Conservation (phyloP, 2,797 vertebrate genomes). For the Diplodus sargus region DNA sequence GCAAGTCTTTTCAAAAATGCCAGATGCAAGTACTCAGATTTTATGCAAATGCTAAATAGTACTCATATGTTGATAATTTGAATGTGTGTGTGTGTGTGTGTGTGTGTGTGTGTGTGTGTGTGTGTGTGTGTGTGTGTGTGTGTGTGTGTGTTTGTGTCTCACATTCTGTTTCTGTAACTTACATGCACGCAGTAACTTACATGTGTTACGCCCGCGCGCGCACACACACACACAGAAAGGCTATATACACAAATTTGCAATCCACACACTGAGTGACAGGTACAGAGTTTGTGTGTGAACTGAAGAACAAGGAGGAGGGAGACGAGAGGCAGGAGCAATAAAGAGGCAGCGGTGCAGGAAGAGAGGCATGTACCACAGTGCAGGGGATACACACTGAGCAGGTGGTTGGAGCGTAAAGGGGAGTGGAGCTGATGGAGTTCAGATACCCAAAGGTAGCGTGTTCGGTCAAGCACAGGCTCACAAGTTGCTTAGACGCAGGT, state of each 20-base stretch:
- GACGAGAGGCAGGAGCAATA: constrained; percentile 43
- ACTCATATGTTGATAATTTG: constrained; percentile 25
- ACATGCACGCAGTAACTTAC: neutral
- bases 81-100: neutral
- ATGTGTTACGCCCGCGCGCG: neutral
- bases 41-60: constrained; percentile 39
- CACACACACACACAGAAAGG: neutral
- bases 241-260: constrained; percentile 34
- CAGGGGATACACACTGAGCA: constrained; percentile 16
- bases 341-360: constrained; percentile 51
- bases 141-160: neutral
- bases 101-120: too few relatives aligned
- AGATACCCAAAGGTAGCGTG: constrained; percentile 17
- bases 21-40: constrained; percentile 23
- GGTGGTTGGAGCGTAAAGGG: constrained; percentile 17
- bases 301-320: constrained; percentile 33
- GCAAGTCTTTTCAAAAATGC: constrained; percentile 11
- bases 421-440: constrained; percentile 42
- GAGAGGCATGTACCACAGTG: constrained; percentile 44
- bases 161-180: constrained; percentile 7
- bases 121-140: neutral
- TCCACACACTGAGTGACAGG: constrained; percentile 36
- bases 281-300: constrained; percentile 29
- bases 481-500: neutral
- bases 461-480: constrained; percentile 7